Evolutionary conservation across 2,888 invertebrate genomes (phyloP), one percentile per base, ranked within the genome.

Genomic region (Saturnia japonica): DNA sequence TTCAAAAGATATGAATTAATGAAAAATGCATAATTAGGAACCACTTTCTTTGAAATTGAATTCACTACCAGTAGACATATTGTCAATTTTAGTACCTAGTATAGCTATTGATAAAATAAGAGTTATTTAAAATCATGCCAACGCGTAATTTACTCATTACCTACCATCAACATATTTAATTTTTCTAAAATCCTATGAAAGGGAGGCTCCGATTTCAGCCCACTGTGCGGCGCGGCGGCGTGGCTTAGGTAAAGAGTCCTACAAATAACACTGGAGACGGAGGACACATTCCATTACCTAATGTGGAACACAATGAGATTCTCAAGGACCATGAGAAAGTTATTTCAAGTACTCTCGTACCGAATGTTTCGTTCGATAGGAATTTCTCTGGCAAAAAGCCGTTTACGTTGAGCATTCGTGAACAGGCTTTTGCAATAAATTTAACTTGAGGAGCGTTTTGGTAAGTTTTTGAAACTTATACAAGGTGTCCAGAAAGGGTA

Each of bases 291-390:
- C 89, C 89, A 89, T 88, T 88, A 87, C 93, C 93, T 90, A 91
- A 93, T 89, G 89, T 88, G 92, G 93, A 91, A 91, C 81, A 93
- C 93, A 93, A 93, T 93, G 90, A 83, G 78, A 78, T 80, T 77
- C 80, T 82, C 86, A 85, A 83, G 85, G 87, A 83, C 83, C 82
- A 85, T 83, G 85, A 80, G 85, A 86, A 86, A 84, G 88, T 86
- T 89, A 86, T 86, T 84, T 81, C 73, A 75, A 82, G 79, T 77
- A 73, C 77, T 75, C 74, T 78, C 74, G 70, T 69, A 70, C 64
- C 73, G 70, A 74, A 74, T 71, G 74, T 68, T 67, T 69, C 47
- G 47, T 70, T 67, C 19, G 72, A 77, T 75, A 72, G 77, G 75
- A 72, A 76, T 78, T 73, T 70, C 72, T 64, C 45, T 34, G 64